A percentile compares a stretch with the other conserved stretches of the same genome.
Evolutionary conservation across 2,888 invertebrate genomes (phyloP).

Genomic region (Stenchaetothrips biformis): DNA sequence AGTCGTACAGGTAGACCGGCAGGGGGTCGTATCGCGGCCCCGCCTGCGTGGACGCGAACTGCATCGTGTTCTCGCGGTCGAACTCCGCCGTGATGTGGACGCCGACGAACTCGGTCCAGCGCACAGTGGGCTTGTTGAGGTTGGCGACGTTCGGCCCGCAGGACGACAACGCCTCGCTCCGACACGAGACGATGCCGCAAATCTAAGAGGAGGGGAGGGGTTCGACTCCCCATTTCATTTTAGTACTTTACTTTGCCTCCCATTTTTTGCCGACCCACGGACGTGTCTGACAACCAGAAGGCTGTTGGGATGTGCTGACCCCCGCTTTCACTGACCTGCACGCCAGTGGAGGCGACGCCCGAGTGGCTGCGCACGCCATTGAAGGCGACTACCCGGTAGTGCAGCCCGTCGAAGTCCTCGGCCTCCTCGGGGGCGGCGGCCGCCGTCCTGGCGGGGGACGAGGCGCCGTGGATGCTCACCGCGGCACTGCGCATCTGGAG

Average conservation of each 20-base stretch:
- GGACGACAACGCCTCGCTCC: neutral
- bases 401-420: conserved; percentile 43
- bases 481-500: neutral
- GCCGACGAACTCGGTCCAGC: neutral
- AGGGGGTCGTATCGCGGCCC: neutral
- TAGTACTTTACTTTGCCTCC: neutral
- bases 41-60: neutral
- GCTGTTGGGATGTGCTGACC: too few relatives aligned
- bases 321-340: conserved; percentile 39
- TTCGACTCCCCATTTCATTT: neutral
- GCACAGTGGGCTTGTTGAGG: neutral
- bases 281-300: neutral
- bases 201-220: neutral
- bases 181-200: neutral
- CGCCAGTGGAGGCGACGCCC: conserved; percentile 43
- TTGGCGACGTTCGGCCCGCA: neutral
- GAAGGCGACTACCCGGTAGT: conserved; percentile 52
- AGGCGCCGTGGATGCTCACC: conserved; percentile 39
- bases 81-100: neutral
- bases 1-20: neutral
- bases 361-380: conserved; percentile 52
- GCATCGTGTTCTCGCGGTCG: neutral
- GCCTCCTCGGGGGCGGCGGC: conserved; percentile 12
- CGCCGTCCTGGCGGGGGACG: conserved; percentile 8
- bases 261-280: neutral